Evolutionary conservation across 2,797 vertebrate genomes (phyloP).

Genomic region (Emydoidea blandingii): DNA sequence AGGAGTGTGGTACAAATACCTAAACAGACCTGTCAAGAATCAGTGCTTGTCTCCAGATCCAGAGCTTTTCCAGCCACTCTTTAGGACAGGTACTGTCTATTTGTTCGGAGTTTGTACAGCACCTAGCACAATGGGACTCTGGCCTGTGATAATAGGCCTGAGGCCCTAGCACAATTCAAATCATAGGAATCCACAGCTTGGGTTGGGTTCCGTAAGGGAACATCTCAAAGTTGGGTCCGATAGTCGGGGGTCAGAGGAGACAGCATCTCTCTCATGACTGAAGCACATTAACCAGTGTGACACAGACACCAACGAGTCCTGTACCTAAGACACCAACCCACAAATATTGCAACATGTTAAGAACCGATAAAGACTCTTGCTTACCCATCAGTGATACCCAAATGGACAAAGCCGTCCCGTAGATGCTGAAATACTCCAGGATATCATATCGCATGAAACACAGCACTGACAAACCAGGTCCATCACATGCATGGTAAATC

Average conservation of each 20-base stretch:
- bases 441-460: slow-evolving; percentile 94
- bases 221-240: background rate
- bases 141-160: background rate
- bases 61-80: background rate
- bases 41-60: background rate
- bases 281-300: background rate
- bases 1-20: background rate
- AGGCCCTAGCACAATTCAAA: background rate
- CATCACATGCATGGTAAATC: slow-evolving; percentile 92
- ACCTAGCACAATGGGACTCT: accelerated
- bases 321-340: background rate
- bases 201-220: background rate
- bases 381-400: slow-evolving; percentile 98
- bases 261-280: background rate
- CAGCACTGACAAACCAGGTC: slow-evolving; percentile 90
- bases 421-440: slow-evolving; percentile 96
- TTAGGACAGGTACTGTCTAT: background rate
- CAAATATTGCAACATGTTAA: accelerated
- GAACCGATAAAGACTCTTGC: background rate
- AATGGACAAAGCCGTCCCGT: slow-evolving; percentile 94
- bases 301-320: background rate
- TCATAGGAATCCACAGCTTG: accelerated
- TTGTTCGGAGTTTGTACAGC: background rate
- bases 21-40: background rate
- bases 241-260: background rate